phyloP scores from a whole-genome alignment of 37 sponge, comb jelly and placozoan genomes.

The Spongia lamella region DNA sequence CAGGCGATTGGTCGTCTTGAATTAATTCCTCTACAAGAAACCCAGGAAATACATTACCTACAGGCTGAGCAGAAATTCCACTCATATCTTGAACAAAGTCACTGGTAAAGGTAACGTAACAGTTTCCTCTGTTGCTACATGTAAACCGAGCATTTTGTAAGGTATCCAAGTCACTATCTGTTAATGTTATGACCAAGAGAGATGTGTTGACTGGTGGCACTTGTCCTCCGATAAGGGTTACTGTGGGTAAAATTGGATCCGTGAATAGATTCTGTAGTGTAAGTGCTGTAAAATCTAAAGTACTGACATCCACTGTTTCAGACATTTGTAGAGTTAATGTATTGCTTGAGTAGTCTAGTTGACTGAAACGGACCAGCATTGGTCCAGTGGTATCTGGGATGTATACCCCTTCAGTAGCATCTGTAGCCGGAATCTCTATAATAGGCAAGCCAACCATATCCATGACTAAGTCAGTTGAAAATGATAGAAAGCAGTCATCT shows the following conservation, averaged over 20 bases:
- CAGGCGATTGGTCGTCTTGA: slow-evolving; percentile 51
- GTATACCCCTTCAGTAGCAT: slow-evolving; percentile 14
- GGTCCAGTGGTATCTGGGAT: slow-evolving; percentile 77
- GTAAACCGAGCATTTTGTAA: slow-evolving; percentile 60
- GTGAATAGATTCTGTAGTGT: slow-evolving; percentile 67
- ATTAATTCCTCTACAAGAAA: slow-evolving; percentile 52
- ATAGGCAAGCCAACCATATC: slow-evolving; percentile 77
- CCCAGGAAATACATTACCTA: slow-evolving; percentile 59
- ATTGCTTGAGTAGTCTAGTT: slow-evolving; percentile 58
- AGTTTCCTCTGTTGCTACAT: slow-evolving; percentile 81
- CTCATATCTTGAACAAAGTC: slow-evolving; percentile 77
- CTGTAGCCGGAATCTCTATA: slow-evolving; percentile 12
- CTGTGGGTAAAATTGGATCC: slow-evolving; percentile 31
- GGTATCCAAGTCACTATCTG: slow-evolving; percentile 53
- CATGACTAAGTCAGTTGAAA: slow-evolving; percentile 58
- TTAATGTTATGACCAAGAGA: slow-evolving; percentile 46
- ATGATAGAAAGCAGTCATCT: slow-evolving; percentile 72
- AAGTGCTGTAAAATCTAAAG: slow-evolving; percentile 60
- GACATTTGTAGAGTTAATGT: slow-evolving; percentile 63
- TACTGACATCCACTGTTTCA: slow-evolving; percentile 76
- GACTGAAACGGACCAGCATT: slow-evolving; percentile 34
- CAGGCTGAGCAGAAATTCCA: slow-evolving; percentile 37
- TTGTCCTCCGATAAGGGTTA: slow-evolving; percentile 52
- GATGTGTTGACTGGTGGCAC: slow-evolving; percentile 46
- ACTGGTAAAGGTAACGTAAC: slow-evolving; percentile 68